Base-by-base conservation (phyloP, 2,888 invertebrate species). In the Callyntrura sp. region DNA sequence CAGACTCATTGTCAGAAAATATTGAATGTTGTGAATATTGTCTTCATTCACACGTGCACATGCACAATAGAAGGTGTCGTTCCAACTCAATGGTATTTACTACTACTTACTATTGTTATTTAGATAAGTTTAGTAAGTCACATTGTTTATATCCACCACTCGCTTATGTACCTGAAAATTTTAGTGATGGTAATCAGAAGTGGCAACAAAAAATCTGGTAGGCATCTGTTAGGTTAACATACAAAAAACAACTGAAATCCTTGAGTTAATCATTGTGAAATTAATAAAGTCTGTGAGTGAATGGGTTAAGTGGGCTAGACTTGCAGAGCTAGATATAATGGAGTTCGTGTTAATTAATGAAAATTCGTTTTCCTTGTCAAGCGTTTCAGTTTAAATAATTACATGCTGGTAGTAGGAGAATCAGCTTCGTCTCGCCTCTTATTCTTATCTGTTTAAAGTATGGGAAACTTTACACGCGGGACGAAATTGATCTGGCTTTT, bases 191-290 rank as follows among this genome's bases (percentile, higher is more conserved):
- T 28, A 68, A 35, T 28, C 51, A 62, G n/a, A 5, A 35, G 28
- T 68, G 28, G 35, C 28, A 68, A 35, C 3, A 68, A 68, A 14
- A 11, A 9, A 23, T 23, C 8, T 14, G 28, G 35, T 68, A 45
- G 48, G 45, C 73, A 73, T 45, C 45, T 45, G 3, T 35, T 35
- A 6, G 35, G 60, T 48, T 73, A 48, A 65, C 45, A 60, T 25
- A 65, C 65, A 70, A 73, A 70, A 78, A 55, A 51, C 0, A 11
- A 68, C 48, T 57, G 35, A 83, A 51, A 83, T 35, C 83, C 83
- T 83, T 83, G 83, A 83, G 28, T 51, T 83, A 25, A 83, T 45
- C 83, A 83, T 48, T 81, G 43, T 14, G 20, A 62, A 81, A 81
- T 81, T 81, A 81, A 81, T 81, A 60, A 83, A 45, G 68, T 65